These are phyloP conservation scores for Porites cylindrica DNA, from an alignment of 92 coral and sea anemone species.

Conservation along the genomic window DNA sequence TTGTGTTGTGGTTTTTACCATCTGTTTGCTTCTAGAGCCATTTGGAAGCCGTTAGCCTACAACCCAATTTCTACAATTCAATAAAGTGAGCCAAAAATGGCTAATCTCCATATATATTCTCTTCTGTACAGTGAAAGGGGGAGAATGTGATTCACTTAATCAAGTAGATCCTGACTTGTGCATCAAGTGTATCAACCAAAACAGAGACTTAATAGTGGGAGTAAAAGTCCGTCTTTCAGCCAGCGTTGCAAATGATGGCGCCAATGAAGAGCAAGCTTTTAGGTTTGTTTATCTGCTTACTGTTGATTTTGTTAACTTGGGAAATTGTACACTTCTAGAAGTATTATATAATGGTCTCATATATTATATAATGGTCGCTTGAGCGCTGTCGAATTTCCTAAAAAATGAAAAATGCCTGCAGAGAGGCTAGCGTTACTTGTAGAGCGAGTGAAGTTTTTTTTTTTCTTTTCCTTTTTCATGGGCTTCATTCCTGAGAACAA, in stretches of 20 bases:
- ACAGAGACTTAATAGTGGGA: conserved; percentile 84
- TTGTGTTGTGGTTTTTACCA: too few species aligned
- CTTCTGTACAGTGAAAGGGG: conserved; percentile 58
- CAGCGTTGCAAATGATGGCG: conserved; percentile 76
- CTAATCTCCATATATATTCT: neutral
- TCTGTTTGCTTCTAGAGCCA: neutral
- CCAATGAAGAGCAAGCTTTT: conserved; percentile 84
- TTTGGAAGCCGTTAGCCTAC: neutral
- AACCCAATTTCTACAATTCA: neutral
- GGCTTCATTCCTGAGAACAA: too few species aligned
- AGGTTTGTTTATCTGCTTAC: conserved; percentile 52
- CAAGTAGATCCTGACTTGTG: conserved; percentile 84
- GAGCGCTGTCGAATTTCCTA: too few species aligned
- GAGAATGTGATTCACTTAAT: conserved; percentile 90
- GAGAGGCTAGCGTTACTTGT: too few species aligned
- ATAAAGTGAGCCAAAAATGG: too few species aligned
- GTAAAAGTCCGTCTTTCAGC: conserved; percentile 78
- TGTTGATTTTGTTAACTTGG: neutral
- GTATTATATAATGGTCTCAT: neutral
- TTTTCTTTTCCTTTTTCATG: too few species aligned
- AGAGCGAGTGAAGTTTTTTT: too few species aligned
- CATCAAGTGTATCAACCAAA: conserved; percentile 68
- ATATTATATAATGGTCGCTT: neutral
- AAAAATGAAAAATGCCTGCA: too few species aligned
- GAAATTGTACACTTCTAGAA: neutral